These are phyloP conservation scores for Ethmia dodecea DNA, from an alignment of 2,888 invertebrate species.

Conservation along the genomic window DNA sequence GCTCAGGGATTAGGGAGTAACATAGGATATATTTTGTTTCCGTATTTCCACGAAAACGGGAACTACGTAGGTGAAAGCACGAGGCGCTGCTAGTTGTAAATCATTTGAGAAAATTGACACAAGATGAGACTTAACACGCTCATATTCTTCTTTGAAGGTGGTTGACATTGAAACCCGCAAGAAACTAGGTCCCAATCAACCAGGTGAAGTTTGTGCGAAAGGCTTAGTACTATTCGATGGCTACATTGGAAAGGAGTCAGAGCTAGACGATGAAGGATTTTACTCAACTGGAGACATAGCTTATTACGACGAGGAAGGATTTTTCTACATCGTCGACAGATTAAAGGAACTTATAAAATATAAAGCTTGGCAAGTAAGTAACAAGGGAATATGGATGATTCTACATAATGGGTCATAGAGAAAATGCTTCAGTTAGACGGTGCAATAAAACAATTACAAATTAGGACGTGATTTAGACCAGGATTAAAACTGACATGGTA, in stretches of 20 bases:
- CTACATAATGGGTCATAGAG: neutral
- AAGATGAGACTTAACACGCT: neutral
- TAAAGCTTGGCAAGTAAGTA: conserved; percentile 50
- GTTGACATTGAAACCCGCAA: conserved; percentile 44
- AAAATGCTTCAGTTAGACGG: no score
- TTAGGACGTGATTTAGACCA: no score
- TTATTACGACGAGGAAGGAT: conserved; percentile 53
- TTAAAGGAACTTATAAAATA: conserved; percentile 61
- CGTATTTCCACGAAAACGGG: no score
- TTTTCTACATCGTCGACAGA: conserved; percentile 50
- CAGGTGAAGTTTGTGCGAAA: conserved; percentile 51
- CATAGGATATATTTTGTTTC: no score
- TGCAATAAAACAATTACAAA: no score
- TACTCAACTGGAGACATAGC: conserved; percentile 55
- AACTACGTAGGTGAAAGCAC: no score
- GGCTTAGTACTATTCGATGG: conserved; percentile 47
- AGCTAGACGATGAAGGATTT: conserved; percentile 48
- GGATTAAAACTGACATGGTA: no score
- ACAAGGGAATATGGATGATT: neutral
- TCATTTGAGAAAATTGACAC: no score
- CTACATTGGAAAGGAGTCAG: conserved; percentile 40
- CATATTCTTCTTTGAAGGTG: neutral
- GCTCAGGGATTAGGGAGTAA: no score
- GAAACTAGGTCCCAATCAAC: conserved; percentile 39
- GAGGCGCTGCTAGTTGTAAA: no score